Conservation (phyloP, 2,113 vertebrate genomes). For the Stigmatopora argus region DNA sequence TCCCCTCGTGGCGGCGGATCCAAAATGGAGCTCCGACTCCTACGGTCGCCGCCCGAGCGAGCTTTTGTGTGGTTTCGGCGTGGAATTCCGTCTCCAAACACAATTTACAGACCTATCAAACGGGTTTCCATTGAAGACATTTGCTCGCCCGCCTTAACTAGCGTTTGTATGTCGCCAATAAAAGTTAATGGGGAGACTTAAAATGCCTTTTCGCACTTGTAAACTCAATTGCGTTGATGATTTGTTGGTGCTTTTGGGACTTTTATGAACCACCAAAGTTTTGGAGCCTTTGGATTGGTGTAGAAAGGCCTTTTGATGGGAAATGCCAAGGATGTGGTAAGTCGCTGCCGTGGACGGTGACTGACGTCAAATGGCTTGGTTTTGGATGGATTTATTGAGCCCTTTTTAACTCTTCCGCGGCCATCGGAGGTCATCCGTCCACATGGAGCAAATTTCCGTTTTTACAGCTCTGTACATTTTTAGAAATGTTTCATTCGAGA, state of each 20-base stretch:
- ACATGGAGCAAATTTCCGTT: too few species aligned
- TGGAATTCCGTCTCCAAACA: background rate
- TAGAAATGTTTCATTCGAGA: too few species aligned
- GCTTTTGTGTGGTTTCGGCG: background rate
- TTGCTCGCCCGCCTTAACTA: constrained; percentile 32
- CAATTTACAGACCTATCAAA: background rate
- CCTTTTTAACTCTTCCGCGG: too few species aligned
- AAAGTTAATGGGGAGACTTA: constrained; percentile 54
- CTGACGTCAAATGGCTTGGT: too few species aligned
- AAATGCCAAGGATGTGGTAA: too few species aligned
- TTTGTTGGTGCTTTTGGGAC: constrained; percentile 12
- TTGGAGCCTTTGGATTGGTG: too few species aligned
- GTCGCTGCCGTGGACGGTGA: too few species aligned
- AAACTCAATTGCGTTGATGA: constrained; percentile 32
- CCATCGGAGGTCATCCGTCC: too few species aligned
- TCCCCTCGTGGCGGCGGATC: background rate
- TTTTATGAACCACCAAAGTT: too few species aligned
- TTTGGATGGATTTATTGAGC: too few species aligned
- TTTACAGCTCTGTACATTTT: too few species aligned
- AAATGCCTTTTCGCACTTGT: constrained; percentile 29
- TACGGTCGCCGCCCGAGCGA: background rate
- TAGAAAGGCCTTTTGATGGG: too few species aligned
- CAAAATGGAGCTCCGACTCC: background rate
- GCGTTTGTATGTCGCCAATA: constrained; percentile 45
- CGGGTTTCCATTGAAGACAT: background rate